These are phyloP conservation scores for Neoitamus cyanurus DNA, from an alignment of 2,888 invertebrate species.

Conservation along the genomic window DNA sequence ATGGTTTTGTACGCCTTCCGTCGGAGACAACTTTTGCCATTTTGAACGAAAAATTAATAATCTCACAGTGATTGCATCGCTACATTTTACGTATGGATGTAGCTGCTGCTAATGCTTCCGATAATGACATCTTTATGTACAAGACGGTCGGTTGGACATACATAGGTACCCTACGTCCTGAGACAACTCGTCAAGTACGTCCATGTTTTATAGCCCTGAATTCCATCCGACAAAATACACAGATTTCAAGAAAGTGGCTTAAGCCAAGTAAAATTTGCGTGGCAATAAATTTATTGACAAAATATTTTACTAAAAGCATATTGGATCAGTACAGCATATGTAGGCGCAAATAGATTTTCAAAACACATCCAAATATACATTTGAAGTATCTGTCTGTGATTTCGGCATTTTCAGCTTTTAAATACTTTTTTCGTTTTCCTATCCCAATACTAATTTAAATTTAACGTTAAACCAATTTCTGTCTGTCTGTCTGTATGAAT, in stretches of 20 bases:
- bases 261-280: not conserved
- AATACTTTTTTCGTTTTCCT: too few relatives aligned
- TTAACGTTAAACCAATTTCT: too few relatives aligned
- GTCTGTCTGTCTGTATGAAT: too few relatives aligned
- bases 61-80: not conserved
- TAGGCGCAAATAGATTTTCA: too few relatives aligned
- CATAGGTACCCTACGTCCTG: not conserved
- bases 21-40: conserved; percentile 1
- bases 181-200: not conserved
- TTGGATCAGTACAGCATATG: too few relatives aligned
- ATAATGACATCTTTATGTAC: not conserved
- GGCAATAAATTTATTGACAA: not conserved
- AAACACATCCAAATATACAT: too few relatives aligned
- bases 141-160: not conserved
- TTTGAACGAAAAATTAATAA: not conserved
- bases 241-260: not conserved
- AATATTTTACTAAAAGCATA: too few relatives aligned
- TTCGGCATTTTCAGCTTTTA: too few relatives aligned
- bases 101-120: not conserved
- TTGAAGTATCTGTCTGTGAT: too few relatives aligned
- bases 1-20: not conserved
- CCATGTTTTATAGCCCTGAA: not conserved
- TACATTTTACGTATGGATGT: not conserved
- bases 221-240: not conserved
- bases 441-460: too few relatives aligned